Evolutionary conservation across 2,888 invertebrate genomes (phyloP).

Genomic region (Sinodicranocentrus sp.): DNA sequence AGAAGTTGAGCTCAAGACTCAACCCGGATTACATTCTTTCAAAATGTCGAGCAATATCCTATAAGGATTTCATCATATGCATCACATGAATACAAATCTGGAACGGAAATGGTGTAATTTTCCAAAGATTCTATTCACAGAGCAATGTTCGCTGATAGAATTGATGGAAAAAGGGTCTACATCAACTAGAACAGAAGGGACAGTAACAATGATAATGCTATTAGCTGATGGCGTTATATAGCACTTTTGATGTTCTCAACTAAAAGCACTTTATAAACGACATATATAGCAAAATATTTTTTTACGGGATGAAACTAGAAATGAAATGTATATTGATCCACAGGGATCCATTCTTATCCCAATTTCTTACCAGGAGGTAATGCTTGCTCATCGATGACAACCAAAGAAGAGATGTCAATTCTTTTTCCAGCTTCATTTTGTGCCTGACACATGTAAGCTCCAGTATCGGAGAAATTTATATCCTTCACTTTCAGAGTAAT

Average conservation of each 20-base stretch:
- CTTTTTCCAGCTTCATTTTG: conserved; percentile 85
- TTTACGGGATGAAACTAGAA: background rate
- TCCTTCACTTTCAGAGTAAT: conserved; percentile 83
- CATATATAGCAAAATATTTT: conserved; percentile 4
- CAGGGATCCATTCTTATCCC: conserved; percentile 6
- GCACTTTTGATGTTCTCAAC: background rate
- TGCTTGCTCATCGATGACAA: conserved; percentile 85
- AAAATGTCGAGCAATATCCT: too few species aligned
- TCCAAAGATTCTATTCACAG: background rate
- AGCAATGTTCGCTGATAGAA: conserved; percentile 1
- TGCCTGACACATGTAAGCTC: conserved; percentile 88
- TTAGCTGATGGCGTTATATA: background rate
- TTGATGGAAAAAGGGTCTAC: conserved; percentile 15
- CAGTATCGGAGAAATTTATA: conserved; percentile 86
- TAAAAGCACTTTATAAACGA: background rate
- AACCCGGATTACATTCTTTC: too few species aligned
- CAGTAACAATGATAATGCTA: conserved; percentile 18
- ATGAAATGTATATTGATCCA: conserved; percentile 4
- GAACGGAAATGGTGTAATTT: background rate
- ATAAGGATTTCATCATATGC: too few species aligned
- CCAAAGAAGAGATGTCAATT: conserved; percentile 85
- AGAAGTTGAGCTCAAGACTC: background rate
- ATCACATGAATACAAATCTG: background rate
- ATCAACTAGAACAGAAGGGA: conserved; percentile 14
- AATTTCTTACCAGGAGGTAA: conserved; percentile 80